These are phyloP conservation scores for Lucinisca nassula DNA, from an alignment of 2,888 invertebrate species.

Conservation along the genomic window DNA sequence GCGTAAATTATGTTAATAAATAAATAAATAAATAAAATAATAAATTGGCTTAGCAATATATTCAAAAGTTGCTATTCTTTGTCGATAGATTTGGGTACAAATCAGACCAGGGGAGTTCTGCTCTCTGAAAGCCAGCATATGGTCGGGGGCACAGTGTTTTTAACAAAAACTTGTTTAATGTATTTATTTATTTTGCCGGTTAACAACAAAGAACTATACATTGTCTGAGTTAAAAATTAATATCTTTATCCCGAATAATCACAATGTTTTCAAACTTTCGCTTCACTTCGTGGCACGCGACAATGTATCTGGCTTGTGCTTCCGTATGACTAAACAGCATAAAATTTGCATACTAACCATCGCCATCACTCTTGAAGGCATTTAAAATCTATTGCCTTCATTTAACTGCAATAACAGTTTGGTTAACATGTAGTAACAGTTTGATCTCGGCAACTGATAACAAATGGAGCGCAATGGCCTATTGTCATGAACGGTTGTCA, in stretches of 20 bases:
- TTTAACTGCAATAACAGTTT: slow-evolving; percentile 69
- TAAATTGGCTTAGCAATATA: too few species aligned
- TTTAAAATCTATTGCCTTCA: slow-evolving; percentile 70
- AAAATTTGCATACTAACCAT: slow-evolving; percentile 69
- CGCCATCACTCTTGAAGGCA: slow-evolving; percentile 55
- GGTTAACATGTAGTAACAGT: slow-evolving; percentile 69
- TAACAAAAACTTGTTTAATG: too few species aligned
- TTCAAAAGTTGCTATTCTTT: too few species aligned
- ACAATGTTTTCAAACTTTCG: neutral
- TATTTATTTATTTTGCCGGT: too few species aligned
- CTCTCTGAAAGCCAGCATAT: too few species aligned
- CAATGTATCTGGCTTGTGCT: neutral
- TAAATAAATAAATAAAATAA: neutral
- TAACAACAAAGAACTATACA: too few species aligned
- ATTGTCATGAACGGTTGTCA: slow-evolving; percentile 62
- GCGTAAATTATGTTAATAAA: neutral
- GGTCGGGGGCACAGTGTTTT: too few species aligned
- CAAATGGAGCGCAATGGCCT: slow-evolving; percentile 54
- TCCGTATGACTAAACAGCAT: slow-evolving; percentile 50
- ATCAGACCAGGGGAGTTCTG: too few species aligned
- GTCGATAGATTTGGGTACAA: too few species aligned
- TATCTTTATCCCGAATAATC: too few species aligned
- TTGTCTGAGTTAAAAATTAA: too few species aligned
- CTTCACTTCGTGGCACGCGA: slow-evolving; percentile 22
- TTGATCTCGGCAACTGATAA: slow-evolving; percentile 66